Base-by-base conservation (phyloP, 2,113 vertebrate species). In the Meleagris gallopavo region DNA sequence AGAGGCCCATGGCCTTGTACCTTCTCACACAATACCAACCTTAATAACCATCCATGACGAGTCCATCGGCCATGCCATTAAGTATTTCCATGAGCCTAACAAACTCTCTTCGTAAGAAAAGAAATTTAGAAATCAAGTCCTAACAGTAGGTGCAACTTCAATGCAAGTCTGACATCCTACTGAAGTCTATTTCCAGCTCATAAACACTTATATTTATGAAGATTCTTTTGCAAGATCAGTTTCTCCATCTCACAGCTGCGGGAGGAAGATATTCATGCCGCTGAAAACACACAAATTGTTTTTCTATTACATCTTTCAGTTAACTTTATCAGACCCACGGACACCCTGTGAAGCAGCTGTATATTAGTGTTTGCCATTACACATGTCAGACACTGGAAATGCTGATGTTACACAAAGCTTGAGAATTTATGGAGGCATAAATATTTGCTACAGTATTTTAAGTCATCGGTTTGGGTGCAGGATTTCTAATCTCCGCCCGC, bases 401-500 rank as follows among this genome's bases (percentile, higher is more conserved):
- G 40, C 65, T 52, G 25, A 81, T 10, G 25, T 54, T 71, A 36
- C 64, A 70, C 61, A 88, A 78, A 78, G 65, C 32, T 13, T 34
- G 30, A 66, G 67, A 71, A 69, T 19, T 25, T 43, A 55, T 10
- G 58, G 32, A 1, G 46, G 62, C 22, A 32, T 19, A 91, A 83
- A 71, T 80, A 90, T 57, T 86, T 83, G 66, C 20, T 7, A 2
- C 29, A 15, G 64, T 88, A 77, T 94, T 93, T 94, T 38, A 88
- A 83, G 62, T 30, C 79, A 80, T 21, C 16, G 6, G 19, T 76
- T 66, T 87, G 84, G 64, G 55, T 5, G 5, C 0, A 0, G 38
- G 41, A 88, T 88, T 83, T 91, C 67, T 93, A 95, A 95, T 95
- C 93, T 80, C 80, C 81, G 61, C 93, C 89, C 6, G 1, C 84